Evolutionary conservation across 2,888 invertebrate species (phyloP), one percentile per base, ranked within the genome.

Genomic region (Conchocele bisecta): DNA sequence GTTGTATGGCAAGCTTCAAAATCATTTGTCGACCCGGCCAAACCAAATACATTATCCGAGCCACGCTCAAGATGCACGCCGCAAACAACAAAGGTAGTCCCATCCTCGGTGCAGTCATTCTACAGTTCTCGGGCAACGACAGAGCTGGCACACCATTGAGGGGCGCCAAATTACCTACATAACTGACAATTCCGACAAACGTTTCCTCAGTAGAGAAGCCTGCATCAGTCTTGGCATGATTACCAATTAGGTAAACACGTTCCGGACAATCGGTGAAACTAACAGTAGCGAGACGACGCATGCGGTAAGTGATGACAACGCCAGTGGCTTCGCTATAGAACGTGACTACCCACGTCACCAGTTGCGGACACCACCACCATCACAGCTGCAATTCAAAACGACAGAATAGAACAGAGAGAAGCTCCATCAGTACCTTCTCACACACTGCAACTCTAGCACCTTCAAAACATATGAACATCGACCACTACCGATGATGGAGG

Each of bases 141-240:
- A 29, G 35, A 1, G 20, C 58, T 7, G 70, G 1, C n/a, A n/a
- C n/a, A n/a, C n/a, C n/a, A 20, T 71, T 3, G 81, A 82, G 53
- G 85, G 82, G 0, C 48, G 74, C 17, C 83, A 86, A 51, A 79
- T 84, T 39, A 73, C 69, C 0, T 86, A 86, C 54, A 33, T 86
- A 20, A 86, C 84, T 13, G 78, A 80, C 54, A 54, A 26, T 17
- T 69, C 82, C 0, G 77, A 83, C 68, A 81, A 66, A 53, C 22
- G 85, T 0, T 84, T 81, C 68, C 60, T 86, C 24, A 79, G 76
- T 53, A 63, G 76, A 31, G 80, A 86, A 31, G 82, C 83, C 13
- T 86, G 82, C 51, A 26, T 68, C 4, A 50, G 39, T 3, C 65
- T 85, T 0, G 77, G 84, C 13, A 79, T 85, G 15, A 77, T 85